Evolutionary conservation across 2,797 vertebrate genomes (phyloP), one percentile per base, ranked within the genome.

Genomic region (Anas capensis): DNA sequence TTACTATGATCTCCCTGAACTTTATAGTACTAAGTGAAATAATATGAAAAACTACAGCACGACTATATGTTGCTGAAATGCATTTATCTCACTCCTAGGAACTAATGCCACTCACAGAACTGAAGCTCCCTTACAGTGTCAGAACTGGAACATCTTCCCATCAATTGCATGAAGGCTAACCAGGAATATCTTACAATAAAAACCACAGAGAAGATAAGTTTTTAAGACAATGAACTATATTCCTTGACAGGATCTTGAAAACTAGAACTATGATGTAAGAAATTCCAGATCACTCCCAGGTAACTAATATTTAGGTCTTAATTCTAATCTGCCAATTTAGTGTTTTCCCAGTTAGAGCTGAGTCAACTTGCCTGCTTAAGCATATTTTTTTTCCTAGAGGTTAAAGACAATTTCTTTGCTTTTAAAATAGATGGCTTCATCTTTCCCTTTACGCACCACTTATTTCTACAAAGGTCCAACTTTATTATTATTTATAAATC

Each of bases 391-490:
- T 36, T 19, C 13, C 33, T 42, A 86, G 38, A 84, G 27, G 51
- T 83, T 88, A 72, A 81, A 91, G n/a, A 27, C 48, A 81, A 27
- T 40, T 86, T 70, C 58, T 88, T 79, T 90, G 23, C 56, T 90
- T 96, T 86, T 86, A 95, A 94, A 93, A 84, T 15, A 88, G 31
- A 84, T 73, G 38, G 62, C 34, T 86, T 72, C 38, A 84, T 82
- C 21, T 90, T 84, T 80, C 69, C 20, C 31, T 86, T 90, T 80
- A 88, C 14, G 66, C 93, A 88, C 70, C 80, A 86, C 34, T 90
- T 95, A 79, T 57, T 88, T 84, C 46, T 70, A 86, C 56, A 86
- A 14, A 91, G 72, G 31, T 33, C 17, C 27, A 96, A 76, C 16
- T 73, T 86, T 7, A 75, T 8, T 26, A 49, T 26, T 49, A 93